These are phyloP conservation scores for Platichthys flesus DNA, from an alignment of 2,113 vertebrate genomes.

Conservation along the genomic window DNA sequence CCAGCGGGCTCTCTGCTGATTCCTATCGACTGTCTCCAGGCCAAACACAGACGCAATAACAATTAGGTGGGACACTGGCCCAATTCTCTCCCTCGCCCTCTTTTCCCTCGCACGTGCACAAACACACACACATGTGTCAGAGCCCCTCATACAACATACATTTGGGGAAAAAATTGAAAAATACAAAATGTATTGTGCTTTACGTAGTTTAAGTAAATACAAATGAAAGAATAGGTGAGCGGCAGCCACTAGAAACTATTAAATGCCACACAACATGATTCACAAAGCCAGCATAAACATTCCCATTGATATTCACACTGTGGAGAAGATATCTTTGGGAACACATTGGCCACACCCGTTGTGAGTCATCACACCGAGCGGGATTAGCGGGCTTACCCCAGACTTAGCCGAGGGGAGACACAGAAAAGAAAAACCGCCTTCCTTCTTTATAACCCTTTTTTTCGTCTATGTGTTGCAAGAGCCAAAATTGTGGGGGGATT, in stretches of 20 bases:
- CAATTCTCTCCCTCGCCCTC: constrained; percentile 68
- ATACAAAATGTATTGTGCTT: constrained; percentile 6
- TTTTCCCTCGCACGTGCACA: constrained; percentile 41
- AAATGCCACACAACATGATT: constrained; percentile 67
- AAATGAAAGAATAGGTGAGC: constrained; percentile 10
- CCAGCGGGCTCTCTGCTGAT: constrained; percentile 78
- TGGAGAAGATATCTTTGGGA: constrained; percentile 75
- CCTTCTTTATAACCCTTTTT: constrained; percentile 68
- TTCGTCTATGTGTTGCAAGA: constrained; percentile 75
- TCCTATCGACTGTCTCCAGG: constrained; percentile 88
- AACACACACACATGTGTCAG: constrained; percentile 40
- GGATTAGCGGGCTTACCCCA: constrained; percentile 78
- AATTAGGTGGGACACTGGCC: constrained; percentile 84
- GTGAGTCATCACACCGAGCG: constrained; percentile 76
- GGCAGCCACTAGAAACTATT: constrained; percentile 56
- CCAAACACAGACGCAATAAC: constrained; percentile 85
- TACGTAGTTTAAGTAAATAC: not conserved
- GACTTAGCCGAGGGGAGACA: constrained; percentile 77
- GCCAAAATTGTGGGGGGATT: constrained; percentile 52
- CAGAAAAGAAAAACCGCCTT: constrained; percentile 78
- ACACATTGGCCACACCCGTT: constrained; percentile 80
- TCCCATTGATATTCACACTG: constrained; percentile 72
- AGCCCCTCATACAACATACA: constrained; percentile 12
- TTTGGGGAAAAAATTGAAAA: not conserved
- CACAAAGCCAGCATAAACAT: constrained; percentile 72